A percentile compares a stretch with the other conserved stretches of the same genome.
phyloP scores from a whole-genome alignment of 2,888 invertebrate species.

The Dioctria rufipes region DNA sequence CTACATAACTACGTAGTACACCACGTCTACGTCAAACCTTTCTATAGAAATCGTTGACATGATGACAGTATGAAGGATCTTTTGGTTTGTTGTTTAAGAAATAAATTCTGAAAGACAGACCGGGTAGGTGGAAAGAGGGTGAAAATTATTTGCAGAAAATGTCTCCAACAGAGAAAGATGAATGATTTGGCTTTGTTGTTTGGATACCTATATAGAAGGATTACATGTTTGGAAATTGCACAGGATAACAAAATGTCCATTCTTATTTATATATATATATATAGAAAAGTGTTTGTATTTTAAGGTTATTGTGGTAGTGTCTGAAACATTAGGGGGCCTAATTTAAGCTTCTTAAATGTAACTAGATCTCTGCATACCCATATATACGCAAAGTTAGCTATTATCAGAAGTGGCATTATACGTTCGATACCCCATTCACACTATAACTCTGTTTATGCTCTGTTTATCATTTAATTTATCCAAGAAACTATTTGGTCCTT shows the following conservation, averaged over 20 bases:
- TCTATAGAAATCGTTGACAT: not conserved
- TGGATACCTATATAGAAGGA: not conserved
- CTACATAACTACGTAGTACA: not conserved
- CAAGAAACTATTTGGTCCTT: no score
- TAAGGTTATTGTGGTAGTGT: not conserved
- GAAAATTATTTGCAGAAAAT: not conserved
- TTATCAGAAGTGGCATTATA: not conserved
- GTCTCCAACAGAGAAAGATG: constrained; percentile 5
- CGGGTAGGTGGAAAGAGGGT: not conserved
- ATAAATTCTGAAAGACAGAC: not conserved
- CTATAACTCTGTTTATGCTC: not conserved
- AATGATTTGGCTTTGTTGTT: not conserved
- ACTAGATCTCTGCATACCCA: not conserved
- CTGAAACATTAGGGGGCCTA: not conserved
- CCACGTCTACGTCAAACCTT: not conserved
- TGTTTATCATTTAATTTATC: no score
- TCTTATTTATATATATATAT: not conserved
- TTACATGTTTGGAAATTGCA: not conserved
- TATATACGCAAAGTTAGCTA: no score
- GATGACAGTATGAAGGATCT: not conserved
- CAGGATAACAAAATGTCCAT: not conserved
- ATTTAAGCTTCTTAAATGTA: not conserved
- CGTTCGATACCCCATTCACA: not conserved
- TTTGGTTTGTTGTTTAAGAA: not conserved
- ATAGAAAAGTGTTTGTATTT: not conserved